phyloP scores from a whole-genome alignment of 2,797 vertebrate species.

The Scolopax rusticola region DNA sequence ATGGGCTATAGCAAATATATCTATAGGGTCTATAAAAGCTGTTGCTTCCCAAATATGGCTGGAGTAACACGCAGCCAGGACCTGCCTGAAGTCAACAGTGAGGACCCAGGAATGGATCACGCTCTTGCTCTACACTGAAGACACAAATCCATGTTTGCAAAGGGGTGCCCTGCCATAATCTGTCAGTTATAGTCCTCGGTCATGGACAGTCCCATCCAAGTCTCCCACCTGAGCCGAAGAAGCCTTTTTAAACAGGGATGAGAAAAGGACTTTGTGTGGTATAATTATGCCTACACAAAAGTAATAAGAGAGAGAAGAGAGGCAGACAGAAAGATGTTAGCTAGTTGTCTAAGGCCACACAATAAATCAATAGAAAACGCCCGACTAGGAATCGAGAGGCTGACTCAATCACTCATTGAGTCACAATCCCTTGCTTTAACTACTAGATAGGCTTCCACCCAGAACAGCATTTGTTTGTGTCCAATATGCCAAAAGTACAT shows the following conservation, averaged over 20 bases:
- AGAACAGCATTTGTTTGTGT: constrained; percentile 32
- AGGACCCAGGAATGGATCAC: not conserved
- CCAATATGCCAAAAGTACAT: constrained; percentile 11
- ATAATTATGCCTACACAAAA: not conserved
- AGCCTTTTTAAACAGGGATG: not conserved
- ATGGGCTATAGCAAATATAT: not conserved
- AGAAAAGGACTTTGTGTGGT: not conserved
- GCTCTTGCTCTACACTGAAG: not conserved
- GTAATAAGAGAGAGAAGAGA: not conserved
- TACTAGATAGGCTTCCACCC: constrained; percentile 18
- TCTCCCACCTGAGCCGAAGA: not conserved
- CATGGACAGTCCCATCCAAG: not conserved
- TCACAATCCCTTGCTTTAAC: not conserved
- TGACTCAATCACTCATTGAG: not conserved
- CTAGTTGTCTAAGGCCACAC: not conserved
- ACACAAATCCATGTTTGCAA: not conserved
- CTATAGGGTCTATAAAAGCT: fast-evolving
- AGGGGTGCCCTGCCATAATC: not conserved
- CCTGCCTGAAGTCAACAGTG: not conserved
- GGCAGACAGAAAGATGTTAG: not conserved
- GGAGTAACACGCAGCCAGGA: not conserved
- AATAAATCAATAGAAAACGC: constrained; percentile 14
- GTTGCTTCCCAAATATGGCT: not conserved
- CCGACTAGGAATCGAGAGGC: not conserved
- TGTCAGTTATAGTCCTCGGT: not conserved